A percentile compares a stretch with the other conserved stretches of the same genome.
Conservation (phyloP, 2,888 invertebrate species). For the Stratiomys singularior region DNA sequence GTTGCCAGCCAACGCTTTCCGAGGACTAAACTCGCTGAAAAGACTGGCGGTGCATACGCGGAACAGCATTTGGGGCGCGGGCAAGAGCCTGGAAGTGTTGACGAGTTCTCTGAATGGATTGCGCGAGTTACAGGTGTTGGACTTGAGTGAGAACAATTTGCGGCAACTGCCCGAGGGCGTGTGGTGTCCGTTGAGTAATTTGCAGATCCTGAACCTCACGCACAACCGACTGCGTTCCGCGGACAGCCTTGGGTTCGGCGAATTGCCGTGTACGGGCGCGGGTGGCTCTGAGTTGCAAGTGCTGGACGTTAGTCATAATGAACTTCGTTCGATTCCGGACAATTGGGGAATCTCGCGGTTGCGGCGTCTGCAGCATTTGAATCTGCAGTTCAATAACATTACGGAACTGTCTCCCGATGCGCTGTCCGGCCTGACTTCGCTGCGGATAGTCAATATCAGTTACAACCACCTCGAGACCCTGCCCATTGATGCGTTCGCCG, state of each 20-base stretch:
- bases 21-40: slow-evolving; percentile 81
- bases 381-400: slow-evolving; percentile 85
- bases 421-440: slow-evolving; percentile 79
- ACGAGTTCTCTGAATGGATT: slow-evolving; percentile 79
- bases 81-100: slow-evolving; percentile 79
- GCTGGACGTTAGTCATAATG: slow-evolving; percentile 84
- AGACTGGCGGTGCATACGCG: slow-evolving; percentile 81
- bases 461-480: slow-evolving; percentile 84
- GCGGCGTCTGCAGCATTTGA: slow-evolving; percentile 80
- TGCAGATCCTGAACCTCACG: slow-evolving; percentile 86
- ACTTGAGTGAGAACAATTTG: slow-evolving; percentile 86
- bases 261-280: slow-evolving; percentile 61
- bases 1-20: slow-evolving; percentile 80
- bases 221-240: slow-evolving; percentile 83
- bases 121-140: slow-evolving; percentile 80
- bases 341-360: slow-evolving; percentile 80
- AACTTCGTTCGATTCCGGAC: slow-evolving; percentile 77
- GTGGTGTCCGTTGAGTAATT: slow-evolving; percentile 81
- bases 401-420: slow-evolving; percentile 82
- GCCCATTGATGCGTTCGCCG: slow-evolving; percentile 84
- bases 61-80: slow-evolving; percentile 82
- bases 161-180: slow-evolving; percentile 81
- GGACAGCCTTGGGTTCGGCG: slow-evolving; percentile 77
- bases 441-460: slow-evolving; percentile 86
- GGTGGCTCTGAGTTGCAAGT: slow-evolving; percentile 77